phyloP scores from a whole-genome alignment of 2,888 invertebrate genomes.

The Galeruca laticollis region DNA sequence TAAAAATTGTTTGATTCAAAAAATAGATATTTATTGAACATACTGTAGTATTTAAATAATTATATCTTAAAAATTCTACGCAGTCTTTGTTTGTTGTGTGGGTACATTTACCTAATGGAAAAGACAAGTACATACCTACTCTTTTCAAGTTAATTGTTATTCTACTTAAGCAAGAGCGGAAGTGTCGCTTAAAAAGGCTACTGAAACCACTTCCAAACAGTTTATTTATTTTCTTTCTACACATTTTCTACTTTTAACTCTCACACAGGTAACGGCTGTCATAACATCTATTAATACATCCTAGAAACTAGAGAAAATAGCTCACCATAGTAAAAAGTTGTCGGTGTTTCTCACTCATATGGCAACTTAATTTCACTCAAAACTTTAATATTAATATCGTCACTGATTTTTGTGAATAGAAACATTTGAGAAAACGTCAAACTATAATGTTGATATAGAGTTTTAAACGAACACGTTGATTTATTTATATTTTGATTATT shows the following conservation, averaged over 20 bases:
- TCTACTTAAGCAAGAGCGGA: slow-evolving; percentile 40
- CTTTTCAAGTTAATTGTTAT: slow-evolving; percentile 33
- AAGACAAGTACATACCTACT: slow-evolving; percentile 21
- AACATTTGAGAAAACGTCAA: slow-evolving; percentile 3
- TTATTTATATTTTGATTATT: slow-evolving; percentile 32
- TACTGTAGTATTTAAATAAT: too few relatives aligned
- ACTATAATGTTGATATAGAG: not conserved
- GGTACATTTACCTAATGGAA: slow-evolving; percentile 17
- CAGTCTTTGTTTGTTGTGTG: not conserved
- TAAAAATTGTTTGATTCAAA: not conserved
- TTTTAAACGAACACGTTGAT: slow-evolving; percentile 21
- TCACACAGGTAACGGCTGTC: slow-evolving; percentile 30
- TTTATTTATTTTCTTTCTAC: slow-evolving; percentile 9
- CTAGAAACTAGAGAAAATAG: slow-evolving; percentile 46
- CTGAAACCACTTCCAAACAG: slow-evolving; percentile 6
- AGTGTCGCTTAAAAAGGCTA: slow-evolving; percentile 24
- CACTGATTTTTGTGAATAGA: slow-evolving; percentile 5
- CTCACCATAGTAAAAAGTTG: slow-evolving; percentile 48
- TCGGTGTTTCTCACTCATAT: slow-evolving; percentile 52
- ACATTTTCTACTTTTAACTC: slow-evolving; percentile 21
- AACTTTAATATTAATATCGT: slow-evolving; percentile 28
- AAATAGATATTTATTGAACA: not conserved
- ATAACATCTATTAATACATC: slow-evolving; percentile 39
- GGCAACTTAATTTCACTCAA: slow-evolving; percentile 41
- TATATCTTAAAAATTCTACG: too few relatives aligned